These are phyloP conservation scores for Drosophila aldrichi DNA, from an alignment of 2,888 invertebrate species.

Conservation along the genomic window DNA sequence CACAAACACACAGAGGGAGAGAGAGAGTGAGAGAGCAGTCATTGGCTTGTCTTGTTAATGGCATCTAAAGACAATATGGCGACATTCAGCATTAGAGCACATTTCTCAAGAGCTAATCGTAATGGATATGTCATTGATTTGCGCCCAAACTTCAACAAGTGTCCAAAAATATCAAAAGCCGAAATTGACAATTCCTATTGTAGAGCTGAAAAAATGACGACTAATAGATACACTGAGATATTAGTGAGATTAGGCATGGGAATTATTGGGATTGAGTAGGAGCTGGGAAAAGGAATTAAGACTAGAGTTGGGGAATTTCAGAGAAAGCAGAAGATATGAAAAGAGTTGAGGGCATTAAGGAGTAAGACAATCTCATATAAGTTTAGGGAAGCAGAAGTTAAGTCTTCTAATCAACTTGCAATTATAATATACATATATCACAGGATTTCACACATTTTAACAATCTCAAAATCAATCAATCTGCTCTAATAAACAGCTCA, in stretches of 20 bases:
- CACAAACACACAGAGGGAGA: not conserved
- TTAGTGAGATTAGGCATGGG: too few species aligned
- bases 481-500: not conserved
- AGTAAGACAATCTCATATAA: not conserved
- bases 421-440: not conserved
- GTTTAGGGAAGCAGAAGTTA: not conserved
- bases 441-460: not conserved
- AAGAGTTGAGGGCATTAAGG: not conserved
- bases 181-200: not conserved
- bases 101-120: constrained; percentile 29
- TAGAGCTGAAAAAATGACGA: not conserved
- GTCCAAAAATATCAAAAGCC: constrained; percentile 17
- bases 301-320: too few species aligned
- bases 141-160: constrained; percentile 44
- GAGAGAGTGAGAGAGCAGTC: constrained; percentile 8
- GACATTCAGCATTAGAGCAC: constrained; percentile 36
- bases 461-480: not conserved
- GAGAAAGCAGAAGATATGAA: not conserved
- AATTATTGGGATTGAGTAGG: too few species aligned
- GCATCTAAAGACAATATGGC: constrained; percentile 64
- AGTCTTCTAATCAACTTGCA: too few species aligned
- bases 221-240: not conserved
- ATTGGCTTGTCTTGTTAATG: constrained; percentile 46
- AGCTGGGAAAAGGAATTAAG: too few species aligned
- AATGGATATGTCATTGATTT: constrained; percentile 47